phyloP scores from a whole-genome alignment of 1,140 invertebrate genomes.

The roundworm (Caenorhabditis elegans) region WBcel235 BX284604.4:4523501-4524000 shows the following conservation, averaged over 20 bases:
- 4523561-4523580: not conserved
- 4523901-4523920: too few relatives aligned
- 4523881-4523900: too few relatives aligned
- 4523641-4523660: not conserved
- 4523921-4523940: too few relatives aligned
- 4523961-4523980: too few relatives aligned
- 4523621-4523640: constrained; percentile 5
- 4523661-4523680: constrained; percentile 3
- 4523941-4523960: too few relatives aligned
- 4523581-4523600: not conserved
- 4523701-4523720: constrained; percentile 28
- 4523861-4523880: too few relatives aligned
- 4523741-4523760: constrained; percentile 23
- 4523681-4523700: constrained; percentile 10
- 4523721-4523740: not conserved
- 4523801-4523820: not conserved
- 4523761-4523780: constrained; percentile 15
- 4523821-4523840: not conserved
- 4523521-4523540: not conserved
- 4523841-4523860: not conserved
- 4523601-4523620: not conserved
- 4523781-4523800: not conserved
- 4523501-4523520: not conserved
- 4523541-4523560: not conserved
- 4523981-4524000: too few relatives aligned